These are phyloP conservation scores for Brachyopa scutellaris DNA, from an alignment of 2,888 invertebrate genomes.

Conservation along the genomic window DNA sequence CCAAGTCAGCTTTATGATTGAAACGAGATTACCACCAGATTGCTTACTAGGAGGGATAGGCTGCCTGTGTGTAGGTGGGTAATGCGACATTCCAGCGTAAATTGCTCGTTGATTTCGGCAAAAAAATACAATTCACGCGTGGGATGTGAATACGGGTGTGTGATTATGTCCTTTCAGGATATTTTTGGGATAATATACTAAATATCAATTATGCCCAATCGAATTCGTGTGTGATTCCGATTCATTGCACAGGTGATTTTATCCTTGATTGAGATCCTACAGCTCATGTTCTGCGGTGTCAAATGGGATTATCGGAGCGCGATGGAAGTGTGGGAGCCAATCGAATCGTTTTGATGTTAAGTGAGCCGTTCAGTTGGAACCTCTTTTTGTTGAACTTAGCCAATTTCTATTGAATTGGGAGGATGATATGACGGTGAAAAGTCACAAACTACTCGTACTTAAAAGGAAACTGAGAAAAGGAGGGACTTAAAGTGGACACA, in stretches of 20 bases:
- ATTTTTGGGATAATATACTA: conserved; percentile 1
- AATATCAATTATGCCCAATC: conserved; percentile 25
- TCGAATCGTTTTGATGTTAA: background rate
- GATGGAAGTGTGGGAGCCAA: background rate
- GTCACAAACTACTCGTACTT: too few species aligned
- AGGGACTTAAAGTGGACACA: too few species aligned
- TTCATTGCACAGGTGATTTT: conserved; percentile 21
- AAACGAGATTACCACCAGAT: conserved; percentile 2
- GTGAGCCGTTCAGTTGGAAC: conserved; percentile 11
- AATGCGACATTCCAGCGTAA: background rate
- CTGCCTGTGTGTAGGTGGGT: background rate
- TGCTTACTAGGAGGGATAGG: background rate
- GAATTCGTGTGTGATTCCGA: conserved; percentile 15
- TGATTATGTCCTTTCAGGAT: conserved; percentile 11
- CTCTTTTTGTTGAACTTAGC: conserved; percentile 1
- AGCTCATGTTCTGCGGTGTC: conserved; percentile 1
- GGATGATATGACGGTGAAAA: too few species aligned
- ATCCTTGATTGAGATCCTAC: conserved; percentile 17
- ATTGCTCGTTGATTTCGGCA: conserved; percentile 12
- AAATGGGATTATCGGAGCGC: background rate
- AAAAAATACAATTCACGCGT: background rate
- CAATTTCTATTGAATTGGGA: conserved; percentile 15
- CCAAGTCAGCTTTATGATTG: background rate
- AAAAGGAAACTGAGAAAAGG: too few species aligned
- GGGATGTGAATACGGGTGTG: background rate